Conservation (phyloP, 1,140 invertebrate species). For the Popillia japonica region DNA sequence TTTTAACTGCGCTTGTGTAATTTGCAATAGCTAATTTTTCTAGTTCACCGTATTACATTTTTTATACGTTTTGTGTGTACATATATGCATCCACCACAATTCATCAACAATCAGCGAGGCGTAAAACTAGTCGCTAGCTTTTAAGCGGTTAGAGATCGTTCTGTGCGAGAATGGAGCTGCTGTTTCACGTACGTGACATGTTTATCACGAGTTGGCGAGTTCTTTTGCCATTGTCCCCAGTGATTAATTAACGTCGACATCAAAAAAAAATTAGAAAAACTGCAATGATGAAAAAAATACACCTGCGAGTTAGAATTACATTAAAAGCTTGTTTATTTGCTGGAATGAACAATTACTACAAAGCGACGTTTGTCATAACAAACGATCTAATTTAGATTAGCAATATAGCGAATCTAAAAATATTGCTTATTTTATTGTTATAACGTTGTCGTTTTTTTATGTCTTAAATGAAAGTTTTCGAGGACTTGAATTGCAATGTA, state of each 20-base stretch:
- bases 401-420: too few relatives aligned
- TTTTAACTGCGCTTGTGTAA: background rate
- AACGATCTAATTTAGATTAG: too few relatives aligned
- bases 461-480: too few relatives aligned
- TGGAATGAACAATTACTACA: too few relatives aligned
- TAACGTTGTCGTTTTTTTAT: too few relatives aligned
- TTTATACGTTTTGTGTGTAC: background rate
- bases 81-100: background rate
- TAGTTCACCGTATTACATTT: background rate
- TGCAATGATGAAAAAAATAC: too few relatives aligned
- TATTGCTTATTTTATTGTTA: too few relatives aligned
- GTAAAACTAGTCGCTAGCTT: background rate
- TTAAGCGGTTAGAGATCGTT: background rate
- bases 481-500: too few relatives aligned
- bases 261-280: background rate
- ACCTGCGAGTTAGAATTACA: too few relatives aligned
- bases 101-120: background rate
- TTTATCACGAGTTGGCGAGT: background rate
- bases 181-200: background rate
- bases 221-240: background rate
- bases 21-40: background rate
- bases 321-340: too few relatives aligned
- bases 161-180: background rate
- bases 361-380: too few relatives aligned
- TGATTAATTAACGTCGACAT: conserved; percentile 10